Evolutionary conservation across 2,113 vertebrate species (phyloP).

Genomic region (Lichenostomus cassidix): DNA sequence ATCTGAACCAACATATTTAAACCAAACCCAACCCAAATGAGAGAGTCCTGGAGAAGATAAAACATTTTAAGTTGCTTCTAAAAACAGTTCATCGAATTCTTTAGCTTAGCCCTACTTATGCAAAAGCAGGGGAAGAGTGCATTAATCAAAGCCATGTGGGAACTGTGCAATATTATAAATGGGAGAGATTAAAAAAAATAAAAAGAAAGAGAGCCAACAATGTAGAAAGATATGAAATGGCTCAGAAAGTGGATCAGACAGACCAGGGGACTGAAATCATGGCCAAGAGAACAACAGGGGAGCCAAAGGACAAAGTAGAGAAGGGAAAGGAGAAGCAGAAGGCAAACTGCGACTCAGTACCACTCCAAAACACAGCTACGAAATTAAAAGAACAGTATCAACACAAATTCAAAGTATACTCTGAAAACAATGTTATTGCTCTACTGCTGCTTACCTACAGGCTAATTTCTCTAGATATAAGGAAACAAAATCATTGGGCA

Average conservation of each 20-base stretch:
- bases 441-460: background rate
- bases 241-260: conserved; percentile 29
- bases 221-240: background rate
- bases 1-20: background rate
- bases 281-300: conserved; percentile 24
- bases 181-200: background rate
- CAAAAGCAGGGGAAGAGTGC: background rate
- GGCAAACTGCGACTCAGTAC: background rate
- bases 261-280: background rate
- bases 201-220: background rate
- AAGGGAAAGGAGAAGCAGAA: background rate
- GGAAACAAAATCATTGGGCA: background rate
- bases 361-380: background rate
- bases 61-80: background rate
- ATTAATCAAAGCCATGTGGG: conserved; percentile 49
- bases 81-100: conserved; percentile 17
- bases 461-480: background rate
- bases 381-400: background rate
- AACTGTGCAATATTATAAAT: background rate
- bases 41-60: background rate
- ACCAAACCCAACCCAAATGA: background rate
- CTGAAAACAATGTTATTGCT: background rate
- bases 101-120: background rate
- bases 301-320: conserved; percentile 28
- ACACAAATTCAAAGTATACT: background rate